Base-by-base conservation (phyloP, 2,888 invertebrate species). In the Choristoneura rosaceana region DNA sequence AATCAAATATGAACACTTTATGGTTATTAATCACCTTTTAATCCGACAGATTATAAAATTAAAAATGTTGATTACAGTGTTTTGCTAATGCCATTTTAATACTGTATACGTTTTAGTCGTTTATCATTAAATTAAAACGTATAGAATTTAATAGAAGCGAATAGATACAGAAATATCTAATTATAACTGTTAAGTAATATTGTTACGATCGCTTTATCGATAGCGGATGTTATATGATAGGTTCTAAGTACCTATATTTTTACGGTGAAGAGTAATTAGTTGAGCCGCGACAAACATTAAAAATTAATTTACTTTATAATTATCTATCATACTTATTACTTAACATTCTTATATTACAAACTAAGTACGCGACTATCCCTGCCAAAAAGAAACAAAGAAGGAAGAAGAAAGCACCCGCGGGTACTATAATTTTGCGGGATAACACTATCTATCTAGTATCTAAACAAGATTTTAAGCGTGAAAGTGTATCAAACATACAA, bases 11-110 rank as follows among this genome's bases (percentile, higher is more conserved):
- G 25, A 65, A 71, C 74, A 50, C 41, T 75, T 74, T 75, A 74
- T 75, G 69, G 70, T 70, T 70, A 74, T 75, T 62, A 68, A 75
- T 75, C 45, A 43, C 58, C 38, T 64, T 71, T 74, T 75, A 69
- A 75, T 75, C 75, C 14, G 34, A 10, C 17, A n/a, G 64, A 66
- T 73, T 55, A 71, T 41, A 2, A 71, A 58, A 68, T 59, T 63
- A 50, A 63, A 9, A 33, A 25, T 50, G 17, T 25, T 61, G 66
- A 71, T 71, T 52, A 67, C 15, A 33, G 10, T 52, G 52, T 52
- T 52, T 34, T 52, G 52, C n/a, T 71, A 67, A 67, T 67, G 43
- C 43, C 12, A 4, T 43, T 10, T 12, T 43, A 47, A 47, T n/a
- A 45, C 55, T 62, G 45, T 10, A 12, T 17, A 25, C 62, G 55